Evolutionary conservation across 2,888 invertebrate species (phyloP).

Genomic region (Cybosia mesomella): DNA sequence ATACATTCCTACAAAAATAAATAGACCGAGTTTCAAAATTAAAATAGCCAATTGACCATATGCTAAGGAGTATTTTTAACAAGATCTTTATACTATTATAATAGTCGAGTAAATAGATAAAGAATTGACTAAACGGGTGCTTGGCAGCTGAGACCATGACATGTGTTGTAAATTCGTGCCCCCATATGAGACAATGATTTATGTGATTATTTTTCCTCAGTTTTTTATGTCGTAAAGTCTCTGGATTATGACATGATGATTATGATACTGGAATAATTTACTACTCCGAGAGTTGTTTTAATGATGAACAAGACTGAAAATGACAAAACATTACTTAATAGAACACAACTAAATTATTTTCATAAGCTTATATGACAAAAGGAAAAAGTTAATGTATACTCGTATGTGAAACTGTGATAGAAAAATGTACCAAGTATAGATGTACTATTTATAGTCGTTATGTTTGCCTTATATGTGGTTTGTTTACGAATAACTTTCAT

Average conservation of each 20-base stretch:
- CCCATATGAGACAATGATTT: background rate
- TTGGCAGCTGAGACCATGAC: background rate
- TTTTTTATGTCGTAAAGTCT: background rate
- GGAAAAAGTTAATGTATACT: background rate
- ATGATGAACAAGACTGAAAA: background rate
- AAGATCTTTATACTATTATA: no score
- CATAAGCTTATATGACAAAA: background rate
- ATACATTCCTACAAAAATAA: no score
- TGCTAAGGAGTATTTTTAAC: no score
- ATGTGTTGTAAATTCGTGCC: background rate
- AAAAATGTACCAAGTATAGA: background rate
- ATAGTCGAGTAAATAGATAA: background rate
- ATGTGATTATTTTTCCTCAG: background rate
- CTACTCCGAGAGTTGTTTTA: background rate
- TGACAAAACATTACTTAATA: background rate
- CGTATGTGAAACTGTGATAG: background rate
- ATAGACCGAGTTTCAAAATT: no score
- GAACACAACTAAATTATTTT: background rate
- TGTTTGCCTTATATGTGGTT: constrained; percentile 29
- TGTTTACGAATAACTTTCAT: constrained; percentile 45
- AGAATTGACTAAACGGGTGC: background rate
- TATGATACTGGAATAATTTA: background rate
- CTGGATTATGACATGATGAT: no score
- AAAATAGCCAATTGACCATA: no score
- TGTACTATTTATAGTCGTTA: constrained; percentile 14